Conservation (phyloP, 2,888 invertebrate species). For the Drosophila incognita region DNA sequence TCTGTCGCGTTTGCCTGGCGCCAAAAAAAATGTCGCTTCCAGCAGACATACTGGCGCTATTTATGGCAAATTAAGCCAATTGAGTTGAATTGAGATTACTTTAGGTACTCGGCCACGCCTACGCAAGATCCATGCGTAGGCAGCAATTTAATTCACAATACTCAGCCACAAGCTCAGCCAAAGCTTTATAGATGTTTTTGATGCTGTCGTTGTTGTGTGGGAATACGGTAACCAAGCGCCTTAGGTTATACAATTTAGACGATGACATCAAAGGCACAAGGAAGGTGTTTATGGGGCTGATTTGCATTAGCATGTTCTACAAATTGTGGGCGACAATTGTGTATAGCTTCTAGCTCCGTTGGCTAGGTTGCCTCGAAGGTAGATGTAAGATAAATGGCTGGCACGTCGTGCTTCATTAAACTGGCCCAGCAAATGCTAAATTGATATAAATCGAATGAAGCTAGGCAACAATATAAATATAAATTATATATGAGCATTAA, state of each 20-base stretch:
- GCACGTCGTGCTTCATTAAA: constrained; percentile 66
- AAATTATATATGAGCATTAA: constrained; percentile 58
- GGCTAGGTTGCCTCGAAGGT: constrained; percentile 1
- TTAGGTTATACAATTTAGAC: constrained; percentile 58
- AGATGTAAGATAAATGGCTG: constrained; percentile 52
- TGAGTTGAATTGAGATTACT: constrained; percentile 74
- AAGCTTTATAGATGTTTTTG: constrained; percentile 13
- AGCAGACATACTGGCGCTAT: constrained; percentile 68
- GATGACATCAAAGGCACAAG: constrained; percentile 63
- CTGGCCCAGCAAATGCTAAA: constrained; percentile 65
- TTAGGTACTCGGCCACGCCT: constrained; percentile 31
- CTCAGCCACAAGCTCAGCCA: constrained; percentile 27
- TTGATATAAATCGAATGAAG: constrained; percentile 68
- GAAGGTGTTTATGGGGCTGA: constrained; percentile 70
- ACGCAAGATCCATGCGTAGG: constrained; percentile 17
- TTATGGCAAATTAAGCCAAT: constrained; percentile 81
- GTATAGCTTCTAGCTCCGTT: neutral
- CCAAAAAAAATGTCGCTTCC: constrained; percentile 46
- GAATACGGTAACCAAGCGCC: constrained; percentile 50
- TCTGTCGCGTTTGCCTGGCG: constrained; percentile 43
- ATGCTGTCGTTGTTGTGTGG: constrained; percentile 3
- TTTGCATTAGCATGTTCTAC: constrained; percentile 66
- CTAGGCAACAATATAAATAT: constrained; percentile 2
- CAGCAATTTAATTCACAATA: constrained; percentile 61
- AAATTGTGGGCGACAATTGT: constrained; percentile 32